Percentiles rank a stretch among this genome's conserved stretches.
These are phyloP conservation scores for Crossaster papposus DNA, from an alignment of 53 echinoderm and acorn worm species.

Conservation along the genomic window DNA sequence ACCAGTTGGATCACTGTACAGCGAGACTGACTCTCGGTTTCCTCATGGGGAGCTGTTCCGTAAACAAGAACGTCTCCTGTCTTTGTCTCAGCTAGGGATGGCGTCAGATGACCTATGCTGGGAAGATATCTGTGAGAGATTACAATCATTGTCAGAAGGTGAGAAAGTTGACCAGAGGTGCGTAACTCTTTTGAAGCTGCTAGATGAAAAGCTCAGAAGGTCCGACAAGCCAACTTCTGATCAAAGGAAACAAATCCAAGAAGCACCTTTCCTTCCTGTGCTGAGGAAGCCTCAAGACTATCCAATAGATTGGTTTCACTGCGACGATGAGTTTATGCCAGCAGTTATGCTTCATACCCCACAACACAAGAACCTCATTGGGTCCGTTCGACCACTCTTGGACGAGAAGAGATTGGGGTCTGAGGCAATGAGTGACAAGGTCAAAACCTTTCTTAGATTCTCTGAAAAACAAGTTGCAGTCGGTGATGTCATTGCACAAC, in stretches of 20 bases:
- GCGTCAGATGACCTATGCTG: conserved; percentile 35
- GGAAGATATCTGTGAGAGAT: conserved; percentile 66
- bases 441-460: conserved; percentile 34
- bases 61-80: conserved; percentile 38
- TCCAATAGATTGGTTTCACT: conserved; percentile 31
- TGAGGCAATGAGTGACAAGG: conserved; percentile 1
- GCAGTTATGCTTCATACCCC: conserved; percentile 26
- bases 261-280: conserved; percentile 65
- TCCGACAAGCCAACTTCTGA: neutral
- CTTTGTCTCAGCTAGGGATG: conserved; percentile 60
- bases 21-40: conserved; percentile 58
- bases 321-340: conserved; percentile 8
- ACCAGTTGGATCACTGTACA: conserved; percentile 49
- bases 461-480: neutral
- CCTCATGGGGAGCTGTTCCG: conserved; percentile 53
- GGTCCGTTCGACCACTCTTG: conserved; percentile 38
- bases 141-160: conserved; percentile 21
- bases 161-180: neutral
- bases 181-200: conserved; percentile 41
- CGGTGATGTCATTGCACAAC: conserved; percentile 46
- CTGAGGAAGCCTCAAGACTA: conserved; percentile 33
- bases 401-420: conserved; percentile 36
- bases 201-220: conserved; percentile 38
- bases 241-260: conserved; percentile 17
- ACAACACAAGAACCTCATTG: conserved; percentile 18